Base-by-base conservation (phyloP, 2,888 invertebrate species). In the Pandemis corylana region DNA sequence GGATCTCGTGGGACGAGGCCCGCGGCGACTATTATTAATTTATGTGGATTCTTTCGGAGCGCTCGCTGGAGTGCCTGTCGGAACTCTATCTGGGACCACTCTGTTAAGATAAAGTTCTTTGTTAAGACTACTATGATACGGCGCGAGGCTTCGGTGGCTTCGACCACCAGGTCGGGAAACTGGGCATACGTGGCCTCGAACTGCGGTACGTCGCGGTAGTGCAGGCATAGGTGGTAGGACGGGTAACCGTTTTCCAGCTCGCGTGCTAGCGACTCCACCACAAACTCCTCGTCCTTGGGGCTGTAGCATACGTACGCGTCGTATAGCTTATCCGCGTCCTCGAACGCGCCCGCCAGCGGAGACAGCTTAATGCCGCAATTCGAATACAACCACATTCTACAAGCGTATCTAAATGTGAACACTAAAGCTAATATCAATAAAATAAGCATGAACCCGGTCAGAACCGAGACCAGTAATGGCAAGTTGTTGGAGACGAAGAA, bases 301-400 rank as follows among this genome's bases (percentile, higher is more conserved):
- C 98, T 98, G 95, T 99, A 99, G 86, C 98, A 96, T 77, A 99
- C 97, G 93, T 98, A 99, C 80, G 98, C 98, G 91, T 99, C 99
- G 93, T 98, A 98, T 78, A 97, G 95, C 88, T 98, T 97, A 89
- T 98, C 98, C 80, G 97, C 95, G 85, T 97, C 97, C 90, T 97
- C 97, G 89, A 95, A 96, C 77, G 95, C 95, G 75, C 96, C 95
- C 77, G 96, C 95, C 79, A 96, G 95, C 76, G 97, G 96, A 89
- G 97, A 97, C 81, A 98, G 95, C 79, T 98, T 95, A 76, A 98
- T 96, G 44, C 98, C 98, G 91, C 98, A 98, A 84, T 97, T 96
- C 79, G 97, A 97, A 91, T 97, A 98, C 78, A 98, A 95, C 98
- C 98, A 98, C 89, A 98, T 97, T 84, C 97, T 96, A 81, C 98